phyloP scores from a whole-genome alignment of 2,113 vertebrate species.

The Cyanistes caeruleus region DNA sequence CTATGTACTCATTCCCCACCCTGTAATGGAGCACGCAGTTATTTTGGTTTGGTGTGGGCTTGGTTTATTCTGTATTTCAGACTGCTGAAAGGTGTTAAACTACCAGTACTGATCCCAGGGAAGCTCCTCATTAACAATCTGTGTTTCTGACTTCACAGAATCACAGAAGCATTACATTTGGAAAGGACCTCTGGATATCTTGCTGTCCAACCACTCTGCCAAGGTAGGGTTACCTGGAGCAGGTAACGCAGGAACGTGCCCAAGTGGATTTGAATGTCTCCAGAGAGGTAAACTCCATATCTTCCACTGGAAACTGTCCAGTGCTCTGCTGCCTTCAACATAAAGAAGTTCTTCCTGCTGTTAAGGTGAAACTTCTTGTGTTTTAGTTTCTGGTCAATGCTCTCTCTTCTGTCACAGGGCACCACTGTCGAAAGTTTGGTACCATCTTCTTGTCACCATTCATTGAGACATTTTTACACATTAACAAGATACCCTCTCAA shows the following conservation, averaged over 20 bases:
- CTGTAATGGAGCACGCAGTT: accelerated
- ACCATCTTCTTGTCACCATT: background rate
- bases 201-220: too few relatives aligned
- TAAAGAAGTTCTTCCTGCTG: background rate
- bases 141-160: background rate
- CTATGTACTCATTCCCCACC: accelerated
- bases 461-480: background rate
- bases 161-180: too few relatives aligned
- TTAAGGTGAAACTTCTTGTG: background rate
- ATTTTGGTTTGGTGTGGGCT: background rate
- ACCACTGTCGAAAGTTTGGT: too few relatives aligned
- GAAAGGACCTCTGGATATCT: background rate
- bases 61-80: background rate
- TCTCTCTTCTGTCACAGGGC: background rate
- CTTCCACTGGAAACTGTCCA: background rate
- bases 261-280: background rate
- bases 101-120: background rate
- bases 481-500: background rate
- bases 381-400: background rate
- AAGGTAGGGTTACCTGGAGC: background rate
- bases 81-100: background rate
- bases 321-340: background rate
- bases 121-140: background rate
- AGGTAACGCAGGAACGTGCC: background rate
- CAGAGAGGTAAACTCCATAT: background rate